phyloP scores from a whole-genome alignment of 2,113 vertebrate species.

The Rhegmatorhina hoffmannsi region DNA sequence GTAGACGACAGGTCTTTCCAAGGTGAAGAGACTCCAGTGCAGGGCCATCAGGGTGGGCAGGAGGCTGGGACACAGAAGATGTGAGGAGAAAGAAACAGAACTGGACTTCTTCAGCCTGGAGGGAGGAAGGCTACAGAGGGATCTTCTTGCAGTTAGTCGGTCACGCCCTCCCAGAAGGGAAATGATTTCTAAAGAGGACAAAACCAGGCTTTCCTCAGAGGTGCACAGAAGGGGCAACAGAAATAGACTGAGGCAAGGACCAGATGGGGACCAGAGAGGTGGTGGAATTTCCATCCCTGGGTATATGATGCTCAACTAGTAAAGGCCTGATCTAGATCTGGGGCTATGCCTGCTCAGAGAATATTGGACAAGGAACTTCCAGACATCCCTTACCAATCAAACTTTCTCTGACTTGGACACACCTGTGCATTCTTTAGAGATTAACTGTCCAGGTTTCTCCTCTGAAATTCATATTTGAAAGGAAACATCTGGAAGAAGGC shows the following conservation, averaged over 20 bases:
- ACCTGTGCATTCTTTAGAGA: too few species aligned
- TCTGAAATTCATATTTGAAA: not conserved
- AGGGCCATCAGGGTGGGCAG: not conserved
- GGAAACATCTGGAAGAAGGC: not conserved
- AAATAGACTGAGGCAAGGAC: not conserved
- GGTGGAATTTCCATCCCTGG: too few species aligned
- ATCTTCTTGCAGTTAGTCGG: not conserved
- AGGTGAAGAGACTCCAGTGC: not conserved
- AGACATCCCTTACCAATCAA: not conserved
- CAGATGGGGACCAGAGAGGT: not conserved
- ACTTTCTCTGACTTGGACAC: not conserved
- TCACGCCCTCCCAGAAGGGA: fast-evolving
- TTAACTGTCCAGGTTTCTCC: not conserved
- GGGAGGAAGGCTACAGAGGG: not conserved
- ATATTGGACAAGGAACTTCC: not conserved
- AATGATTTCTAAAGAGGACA: not conserved
- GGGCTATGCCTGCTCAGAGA: not conserved
- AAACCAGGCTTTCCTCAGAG: not conserved
- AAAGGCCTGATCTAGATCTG: not conserved
- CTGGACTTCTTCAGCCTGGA: not conserved
- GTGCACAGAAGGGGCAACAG: not conserved
- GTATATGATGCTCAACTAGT: not conserved
- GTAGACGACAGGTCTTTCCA: not conserved
- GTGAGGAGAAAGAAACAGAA: not conserved
- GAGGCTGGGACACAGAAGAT: not conserved